Percentiles rank a stretch among this genome's conserved stretches.
These are phyloP conservation scores for Tiliacea aurago DNA, from an alignment of 2,888 invertebrate species.

Conservation along the genomic window DNA sequence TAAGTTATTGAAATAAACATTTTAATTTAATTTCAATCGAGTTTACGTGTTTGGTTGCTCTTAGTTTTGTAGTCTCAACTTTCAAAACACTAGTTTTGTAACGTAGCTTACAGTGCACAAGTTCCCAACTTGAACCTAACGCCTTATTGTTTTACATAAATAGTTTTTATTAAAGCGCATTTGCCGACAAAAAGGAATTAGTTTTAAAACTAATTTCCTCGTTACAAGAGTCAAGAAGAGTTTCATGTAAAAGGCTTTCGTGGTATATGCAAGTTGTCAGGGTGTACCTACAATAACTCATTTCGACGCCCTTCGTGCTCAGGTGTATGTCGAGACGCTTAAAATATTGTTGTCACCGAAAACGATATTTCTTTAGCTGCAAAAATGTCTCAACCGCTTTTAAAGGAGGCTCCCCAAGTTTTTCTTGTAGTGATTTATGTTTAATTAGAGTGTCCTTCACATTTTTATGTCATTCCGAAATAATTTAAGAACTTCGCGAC, in stretches of 20 bases:
- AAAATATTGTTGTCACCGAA: slow-evolving; percentile 85
- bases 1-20: no score
- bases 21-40: no score
- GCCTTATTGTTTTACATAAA: slow-evolving; percentile 45
- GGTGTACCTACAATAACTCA: slow-evolving; percentile 75
- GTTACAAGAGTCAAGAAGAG: slow-evolving; percentile 14
- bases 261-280: slow-evolving; percentile 49
- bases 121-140: slow-evolving; percentile 23
- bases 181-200: slow-evolving; percentile 22
- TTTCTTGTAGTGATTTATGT: slow-evolving; percentile 86
- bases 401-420: slow-evolving; percentile 76
- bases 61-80: slow-evolving; percentile 26
- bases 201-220: slow-evolving; percentile 38
- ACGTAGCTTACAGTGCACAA: not conserved
- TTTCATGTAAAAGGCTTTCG: slow-evolving; percentile 20
- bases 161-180: slow-evolving; percentile 34
- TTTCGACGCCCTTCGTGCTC: slow-evolving; percentile 80
- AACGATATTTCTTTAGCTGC: slow-evolving; percentile 84
- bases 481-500: slow-evolving; percentile 78
- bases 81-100: slow-evolving; percentile 32
- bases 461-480: slow-evolving; percentile 79
- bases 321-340: slow-evolving; percentile 82
- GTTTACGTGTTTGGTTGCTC: slow-evolving; percentile 19
- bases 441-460: slow-evolving; percentile 84
- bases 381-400: slow-evolving; percentile 82